Evolutionary conservation across 2,113 vertebrate species (phyloP).

Genomic region (Heterotis niloticus): DNA sequence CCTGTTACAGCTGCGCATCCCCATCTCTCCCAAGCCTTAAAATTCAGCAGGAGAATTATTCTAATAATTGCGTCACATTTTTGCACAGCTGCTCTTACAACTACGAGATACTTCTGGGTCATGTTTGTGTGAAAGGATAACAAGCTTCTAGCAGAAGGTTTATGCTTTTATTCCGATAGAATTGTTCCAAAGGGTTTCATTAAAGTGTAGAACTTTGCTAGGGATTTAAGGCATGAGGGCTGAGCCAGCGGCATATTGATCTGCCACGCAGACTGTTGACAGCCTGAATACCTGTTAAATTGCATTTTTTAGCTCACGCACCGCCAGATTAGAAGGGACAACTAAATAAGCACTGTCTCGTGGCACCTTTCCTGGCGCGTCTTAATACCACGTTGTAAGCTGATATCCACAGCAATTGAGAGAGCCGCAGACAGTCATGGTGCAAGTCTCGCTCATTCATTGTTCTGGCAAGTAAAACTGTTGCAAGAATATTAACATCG

Average conservation of each 20-base stretch:
- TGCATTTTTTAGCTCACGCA: background rate
- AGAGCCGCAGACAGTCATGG: no score
- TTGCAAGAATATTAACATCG: no score
- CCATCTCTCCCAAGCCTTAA: no score
- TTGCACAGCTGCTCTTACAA: no score
- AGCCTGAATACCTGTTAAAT: background rate
- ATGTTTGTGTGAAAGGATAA: background rate
- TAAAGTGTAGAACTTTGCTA: background rate
- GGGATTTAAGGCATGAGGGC: background rate
- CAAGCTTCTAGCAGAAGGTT: background rate
- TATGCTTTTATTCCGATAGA: background rate
- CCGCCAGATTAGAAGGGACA: background rate
- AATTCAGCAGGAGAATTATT: no score
- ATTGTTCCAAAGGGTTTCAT: background rate
- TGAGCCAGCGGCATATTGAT: background rate
- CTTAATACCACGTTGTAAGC: background rate
- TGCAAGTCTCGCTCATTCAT: no score
- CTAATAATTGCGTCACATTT: no score
- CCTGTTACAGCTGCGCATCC: no score
- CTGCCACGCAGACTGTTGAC: background rate
- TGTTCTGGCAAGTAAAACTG: no score
- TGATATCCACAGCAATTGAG: no score
- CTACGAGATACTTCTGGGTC: no score
- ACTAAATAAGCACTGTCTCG: background rate
- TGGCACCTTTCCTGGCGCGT: background rate